A percentile compares a stretch with the other conserved stretches of the same genome.
Conservation (phyloP, 2,797 vertebrate genomes). For the Thamnophis elegans region DNA sequence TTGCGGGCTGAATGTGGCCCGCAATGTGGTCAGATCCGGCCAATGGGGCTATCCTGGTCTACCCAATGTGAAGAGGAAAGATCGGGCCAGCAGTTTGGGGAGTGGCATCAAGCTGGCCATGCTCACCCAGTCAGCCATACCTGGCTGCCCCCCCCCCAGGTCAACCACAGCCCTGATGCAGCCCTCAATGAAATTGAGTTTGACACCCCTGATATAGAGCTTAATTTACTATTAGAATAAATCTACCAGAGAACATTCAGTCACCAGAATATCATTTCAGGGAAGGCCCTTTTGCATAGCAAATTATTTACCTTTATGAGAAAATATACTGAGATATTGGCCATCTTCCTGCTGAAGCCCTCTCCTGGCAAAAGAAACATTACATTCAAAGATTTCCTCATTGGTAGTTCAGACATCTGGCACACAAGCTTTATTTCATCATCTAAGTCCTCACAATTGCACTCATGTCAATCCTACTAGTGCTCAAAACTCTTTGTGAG, state of each 20-base stretch:
- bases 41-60: no score
- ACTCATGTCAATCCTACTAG: not conserved
- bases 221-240: not conserved
- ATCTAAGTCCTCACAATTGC: not conserved
- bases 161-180: no score
- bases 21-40: no score
- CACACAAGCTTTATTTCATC: not conserved
- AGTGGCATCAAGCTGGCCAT: no score
- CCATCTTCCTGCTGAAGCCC: not conserved
- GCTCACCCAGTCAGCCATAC: no score
- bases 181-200: no score
- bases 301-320: not conserved
- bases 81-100: no score
- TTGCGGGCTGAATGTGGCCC: no score
- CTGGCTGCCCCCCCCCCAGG: no score
- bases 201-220: not conserved
- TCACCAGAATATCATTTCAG: not conserved
- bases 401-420: not conserved
- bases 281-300: not conserved
- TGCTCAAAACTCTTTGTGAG: not conserved
- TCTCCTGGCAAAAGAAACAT: not conserved
- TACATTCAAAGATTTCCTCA: not conserved
- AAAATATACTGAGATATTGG: not conserved
- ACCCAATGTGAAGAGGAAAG: no score
- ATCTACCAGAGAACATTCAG: not conserved